A percentile compares a stretch with the other conserved stretches of the same genome.
Conservation (phyloP, 2,888 invertebrate species). For the Torymus tubicola region DNA sequence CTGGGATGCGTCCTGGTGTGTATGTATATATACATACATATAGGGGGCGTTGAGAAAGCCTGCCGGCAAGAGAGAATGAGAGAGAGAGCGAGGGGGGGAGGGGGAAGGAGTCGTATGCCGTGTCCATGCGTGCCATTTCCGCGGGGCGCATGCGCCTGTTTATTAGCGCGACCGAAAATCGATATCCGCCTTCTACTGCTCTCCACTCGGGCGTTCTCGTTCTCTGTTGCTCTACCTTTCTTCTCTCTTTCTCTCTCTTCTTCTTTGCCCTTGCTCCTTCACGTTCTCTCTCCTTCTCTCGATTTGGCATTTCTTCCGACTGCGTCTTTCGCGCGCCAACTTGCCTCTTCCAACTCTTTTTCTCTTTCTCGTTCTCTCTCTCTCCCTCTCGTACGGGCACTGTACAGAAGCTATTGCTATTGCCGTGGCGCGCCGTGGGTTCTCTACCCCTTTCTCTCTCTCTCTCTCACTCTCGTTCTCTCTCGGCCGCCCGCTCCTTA, state of each 20-base stretch:
- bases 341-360: not conserved
- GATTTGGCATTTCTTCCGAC: conserved; percentile 64
- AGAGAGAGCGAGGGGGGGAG: no score
- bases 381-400: no score
- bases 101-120: not conserved
- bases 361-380: not conserved
- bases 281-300: conserved; percentile 8
- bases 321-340: conserved; percentile 54
- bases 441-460: no score
- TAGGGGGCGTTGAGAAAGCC: no score
- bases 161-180: conserved; percentile 73
- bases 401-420: no score
- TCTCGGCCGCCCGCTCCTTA: not conserved
- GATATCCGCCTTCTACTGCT: conserved; percentile 64
- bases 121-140: conserved; percentile 14
- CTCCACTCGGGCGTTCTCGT: conserved; percentile 22
- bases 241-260: not conserved
- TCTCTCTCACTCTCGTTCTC: not conserved
- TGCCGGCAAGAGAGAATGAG: no score
- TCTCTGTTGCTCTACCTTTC: not conserved
- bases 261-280: conserved; percentile 50
- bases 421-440: no score
- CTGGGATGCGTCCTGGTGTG: no score
- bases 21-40: no score
- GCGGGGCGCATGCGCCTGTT: conserved; percentile 70